Evolutionary conservation across 2,113 vertebrate species (phyloP).

Genomic region (Thunnus maccoyii): DNA sequence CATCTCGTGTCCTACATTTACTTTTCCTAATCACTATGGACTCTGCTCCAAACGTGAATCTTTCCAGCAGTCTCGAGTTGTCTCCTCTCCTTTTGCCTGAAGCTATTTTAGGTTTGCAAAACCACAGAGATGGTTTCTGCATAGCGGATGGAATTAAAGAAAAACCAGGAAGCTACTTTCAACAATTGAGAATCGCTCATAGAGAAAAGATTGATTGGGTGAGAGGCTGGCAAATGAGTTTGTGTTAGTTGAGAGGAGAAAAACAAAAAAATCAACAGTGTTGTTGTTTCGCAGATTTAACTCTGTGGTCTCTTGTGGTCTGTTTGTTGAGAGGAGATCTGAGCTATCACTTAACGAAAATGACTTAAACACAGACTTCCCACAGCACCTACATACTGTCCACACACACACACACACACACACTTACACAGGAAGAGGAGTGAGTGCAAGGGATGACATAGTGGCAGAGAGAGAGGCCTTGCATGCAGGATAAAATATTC

Average conservation of each 20-base stretch:
- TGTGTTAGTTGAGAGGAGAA: constrained; percentile 52
- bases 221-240: constrained; percentile 56
- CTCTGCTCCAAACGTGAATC: constrained; percentile 51
- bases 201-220: constrained; percentile 38
- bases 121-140: constrained; percentile 59
- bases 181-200: constrained; percentile 48
- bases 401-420: constrained; percentile 30
- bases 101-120: constrained; percentile 62
- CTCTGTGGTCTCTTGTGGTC: constrained; percentile 68
- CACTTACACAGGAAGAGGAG: constrained; percentile 30
- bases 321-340: constrained; percentile 69
- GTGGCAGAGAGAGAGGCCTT: constrained; percentile 19
- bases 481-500: constrained; percentile 73
- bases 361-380: constrained; percentile 67
- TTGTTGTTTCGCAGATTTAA: constrained; percentile 65
- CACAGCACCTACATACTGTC: constrained; percentile 41
- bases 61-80: constrained; percentile 58
- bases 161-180: constrained; percentile 54
- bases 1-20: constrained; percentile 65
- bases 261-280: constrained; percentile 58
- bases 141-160: constrained; percentile 53
- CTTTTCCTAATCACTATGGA: constrained; percentile 62
- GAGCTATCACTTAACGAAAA: constrained; percentile 72
- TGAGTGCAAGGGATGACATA: constrained; percentile 38
- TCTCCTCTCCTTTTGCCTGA: constrained; percentile 58